Base-by-base conservation (phyloP, 2,113 vertebrate genomes). In the Empidonax alnorum region DNA sequence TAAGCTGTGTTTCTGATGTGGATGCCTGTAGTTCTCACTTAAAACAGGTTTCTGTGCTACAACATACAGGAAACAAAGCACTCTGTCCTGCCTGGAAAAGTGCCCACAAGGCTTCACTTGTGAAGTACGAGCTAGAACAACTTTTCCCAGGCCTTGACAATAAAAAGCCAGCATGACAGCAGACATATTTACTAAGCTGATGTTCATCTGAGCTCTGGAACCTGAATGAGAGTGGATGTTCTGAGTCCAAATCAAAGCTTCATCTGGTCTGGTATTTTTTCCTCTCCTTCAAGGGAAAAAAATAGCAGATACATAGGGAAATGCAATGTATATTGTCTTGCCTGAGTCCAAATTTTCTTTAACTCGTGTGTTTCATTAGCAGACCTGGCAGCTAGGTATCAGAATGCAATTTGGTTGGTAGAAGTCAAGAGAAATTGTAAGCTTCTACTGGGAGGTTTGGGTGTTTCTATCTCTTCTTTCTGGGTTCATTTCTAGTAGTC, bases 361-460 rank as follows among this genome's bases (percentile, higher is more conserved):
- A 47, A 7, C 4, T 71, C 1, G 0, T 8, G 6, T 39, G 10
- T 79, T 73, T 66, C 7, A 4, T 76, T 61, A 77, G 28, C 58
- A 75, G 59, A 69, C 25, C 8, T 55, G 35, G 25, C 10, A 84
- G 16, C 30, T 53, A 49, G 28, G 8, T 78, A 53, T 65, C 14
- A 56, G 39, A 78, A 76, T 67, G 20, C 52, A 66, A 56, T 71
- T 53, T 77, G 12, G 1, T 21, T 87, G 47, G 8, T 69, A 56
- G 33, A 84, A 85, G 23, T 83, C 19, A 58, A 41, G 31, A 68
- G 76, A 62, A 76, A 58, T 19, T 39, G 0, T 53, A 68, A 42
- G 16, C 13, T 28, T 74, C 28, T 84, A 1, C 14, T 83, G 22
- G 33, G 33, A 88, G 16, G 39, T 63, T 62, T 67, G 21, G 12